Conservation (phyloP, 2,113 vertebrate genomes). For the Salvator merianae region DNA sequence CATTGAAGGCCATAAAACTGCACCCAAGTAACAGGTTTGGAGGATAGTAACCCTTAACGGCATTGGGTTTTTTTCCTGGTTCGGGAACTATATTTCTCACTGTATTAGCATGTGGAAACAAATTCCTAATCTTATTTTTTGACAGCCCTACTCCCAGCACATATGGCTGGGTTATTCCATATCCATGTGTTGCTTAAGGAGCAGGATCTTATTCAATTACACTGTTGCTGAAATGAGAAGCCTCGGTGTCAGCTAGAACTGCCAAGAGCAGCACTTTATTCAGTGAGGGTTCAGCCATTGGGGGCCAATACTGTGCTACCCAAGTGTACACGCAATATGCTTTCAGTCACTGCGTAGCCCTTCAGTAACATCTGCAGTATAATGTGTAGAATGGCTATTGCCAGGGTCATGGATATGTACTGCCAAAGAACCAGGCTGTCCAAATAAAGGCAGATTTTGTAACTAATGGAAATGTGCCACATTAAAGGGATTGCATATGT, state of each 20-base stretch:
- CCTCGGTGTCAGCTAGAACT: background rate
- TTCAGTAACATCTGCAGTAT: conserved; percentile 17
- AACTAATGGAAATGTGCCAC: background rate
- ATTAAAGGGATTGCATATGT: background rate
- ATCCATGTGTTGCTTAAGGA: conserved; percentile 47
- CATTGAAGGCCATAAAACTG: conserved; percentile 5
- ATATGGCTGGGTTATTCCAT: conserved; percentile 47
- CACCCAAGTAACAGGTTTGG: background rate
- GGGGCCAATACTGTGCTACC: conserved; percentile 8
- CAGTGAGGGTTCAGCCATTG: background rate
- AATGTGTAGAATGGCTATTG: background rate
- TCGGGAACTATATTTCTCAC: conserved; percentile 52
- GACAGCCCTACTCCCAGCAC: conserved; percentile 62
- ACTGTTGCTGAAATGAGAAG: conserved; percentile 7
- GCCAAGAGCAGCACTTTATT: conserved; percentile 17
- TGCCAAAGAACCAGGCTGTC: background rate
- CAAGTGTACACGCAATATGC: background rate
- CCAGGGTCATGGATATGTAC: background rate
- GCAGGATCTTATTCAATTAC: conserved; percentile 14
- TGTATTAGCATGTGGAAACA: conserved; percentile 53
- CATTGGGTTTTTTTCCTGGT: conserved; percentile 24
- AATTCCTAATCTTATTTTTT: conserved; percentile 60
- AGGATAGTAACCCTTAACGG: background rate
- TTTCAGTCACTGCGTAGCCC: background rate
- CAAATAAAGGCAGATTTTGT: conserved; percentile 2